These are phyloP conservation scores for Gallirallus australis DNA, from an alignment of 2,797 vertebrate genomes.

Conservation along the genomic window DNA sequence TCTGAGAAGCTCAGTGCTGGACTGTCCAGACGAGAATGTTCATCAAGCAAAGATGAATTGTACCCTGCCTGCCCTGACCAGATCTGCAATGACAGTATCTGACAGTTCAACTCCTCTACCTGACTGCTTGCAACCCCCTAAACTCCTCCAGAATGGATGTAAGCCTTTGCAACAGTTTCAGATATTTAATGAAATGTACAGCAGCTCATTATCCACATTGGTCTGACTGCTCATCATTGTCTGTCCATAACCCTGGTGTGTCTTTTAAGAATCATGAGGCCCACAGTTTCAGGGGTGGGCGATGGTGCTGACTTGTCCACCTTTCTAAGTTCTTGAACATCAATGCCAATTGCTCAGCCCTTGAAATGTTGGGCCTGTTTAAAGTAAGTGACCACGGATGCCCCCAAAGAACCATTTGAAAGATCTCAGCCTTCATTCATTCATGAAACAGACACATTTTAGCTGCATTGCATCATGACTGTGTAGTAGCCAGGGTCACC, in stretches of 20 bases:
- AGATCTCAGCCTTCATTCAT: not conserved
- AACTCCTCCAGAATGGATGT: not conserved
- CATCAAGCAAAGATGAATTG: not conserved
- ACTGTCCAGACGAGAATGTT: not conserved
- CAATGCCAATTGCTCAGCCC: not conserved
- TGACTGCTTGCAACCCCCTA: not conserved
- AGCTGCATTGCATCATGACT: not conserved
- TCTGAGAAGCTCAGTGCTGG: not conserved
- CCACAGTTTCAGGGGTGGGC: not conserved
- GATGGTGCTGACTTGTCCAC: not conserved
- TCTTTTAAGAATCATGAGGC: not conserved
- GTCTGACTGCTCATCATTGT: not conserved
- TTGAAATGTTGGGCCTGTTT: not conserved
- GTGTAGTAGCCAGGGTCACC: not conserved
- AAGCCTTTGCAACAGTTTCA: not conserved
- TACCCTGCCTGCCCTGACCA: not conserved
- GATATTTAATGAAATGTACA: not conserved
- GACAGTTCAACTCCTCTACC: not conserved
- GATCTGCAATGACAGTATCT: not conserved
- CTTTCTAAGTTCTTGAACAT: not conserved
- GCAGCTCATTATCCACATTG: not conserved
- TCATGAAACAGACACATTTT: not conserved
- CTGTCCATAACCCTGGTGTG: not conserved
- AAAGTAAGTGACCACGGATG: not conserved
- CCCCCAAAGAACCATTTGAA: not conserved